phyloP scores from a whole-genome alignment of 2,797 vertebrate genomes.

The Alca torda region DNA sequence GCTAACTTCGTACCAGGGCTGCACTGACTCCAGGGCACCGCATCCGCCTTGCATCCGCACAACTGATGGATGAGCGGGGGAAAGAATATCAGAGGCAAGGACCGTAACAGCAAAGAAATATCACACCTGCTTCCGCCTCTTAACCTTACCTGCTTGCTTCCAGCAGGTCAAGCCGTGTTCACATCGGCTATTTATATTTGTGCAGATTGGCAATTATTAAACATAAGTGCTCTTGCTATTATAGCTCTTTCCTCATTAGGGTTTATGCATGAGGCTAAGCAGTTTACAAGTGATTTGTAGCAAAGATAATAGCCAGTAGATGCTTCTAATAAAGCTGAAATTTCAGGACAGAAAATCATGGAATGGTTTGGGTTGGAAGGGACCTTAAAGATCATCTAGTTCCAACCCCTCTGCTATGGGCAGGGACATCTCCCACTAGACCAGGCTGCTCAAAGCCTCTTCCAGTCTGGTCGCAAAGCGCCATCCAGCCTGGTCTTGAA shows the following conservation, averaged over 20 bases:
- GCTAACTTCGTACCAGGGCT: not conserved
- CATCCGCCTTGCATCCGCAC: not conserved
- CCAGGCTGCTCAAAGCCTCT: too few species aligned
- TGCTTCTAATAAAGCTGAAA: not conserved
- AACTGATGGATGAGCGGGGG: fast-evolving
- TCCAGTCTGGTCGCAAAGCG: too few species aligned
- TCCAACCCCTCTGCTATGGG: too few species aligned
- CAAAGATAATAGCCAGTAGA: not conserved
- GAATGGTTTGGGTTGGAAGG: too few species aligned
- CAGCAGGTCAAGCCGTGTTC: not conserved
- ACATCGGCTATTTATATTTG: not conserved
- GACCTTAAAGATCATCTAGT: too few species aligned
- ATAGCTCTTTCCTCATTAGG: not conserved
- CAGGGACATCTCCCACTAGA: too few species aligned
- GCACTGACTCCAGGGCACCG: fast-evolving
- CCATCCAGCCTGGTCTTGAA: too few species aligned
- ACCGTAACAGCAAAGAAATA: not conserved
- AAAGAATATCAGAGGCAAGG: not conserved
- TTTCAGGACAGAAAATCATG: not conserved
- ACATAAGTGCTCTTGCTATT: not conserved
- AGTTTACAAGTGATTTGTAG: not conserved
- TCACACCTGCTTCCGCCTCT: not conserved
- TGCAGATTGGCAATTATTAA: constrained; percentile 11
- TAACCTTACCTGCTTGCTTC: not conserved
- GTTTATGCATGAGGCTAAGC: not conserved